Conservation (phyloP, 2,888 invertebrate species). For the Lymantria dispar region DNA sequence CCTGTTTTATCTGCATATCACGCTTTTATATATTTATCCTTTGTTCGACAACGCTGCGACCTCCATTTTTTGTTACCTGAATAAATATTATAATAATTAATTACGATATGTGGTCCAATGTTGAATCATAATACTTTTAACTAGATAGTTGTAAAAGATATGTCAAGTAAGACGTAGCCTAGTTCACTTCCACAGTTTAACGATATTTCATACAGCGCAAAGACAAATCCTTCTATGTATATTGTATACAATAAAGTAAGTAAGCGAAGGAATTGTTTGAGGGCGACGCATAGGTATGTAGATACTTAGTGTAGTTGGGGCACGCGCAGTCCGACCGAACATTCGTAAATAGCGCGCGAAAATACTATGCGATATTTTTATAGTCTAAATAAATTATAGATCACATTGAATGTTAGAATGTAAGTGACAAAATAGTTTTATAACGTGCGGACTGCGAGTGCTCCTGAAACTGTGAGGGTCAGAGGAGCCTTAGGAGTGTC, state of each 20-base stretch:
- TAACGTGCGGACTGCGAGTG: conserved; percentile 36
- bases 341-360: conserved; percentile 12
- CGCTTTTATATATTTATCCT: conserved; percentile 31
- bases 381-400: conserved; percentile 54
- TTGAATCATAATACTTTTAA: conserved; percentile 78
- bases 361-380: conserved; percentile 57
- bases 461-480: conserved; percentile 46
- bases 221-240: conserved; percentile 40
- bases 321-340: conserved; percentile 29
- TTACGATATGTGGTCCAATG: conserved; percentile 82
- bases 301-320: conserved; percentile 24
- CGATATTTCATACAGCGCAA: conserved; percentile 40
- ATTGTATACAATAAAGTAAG: conserved; percentile 29
- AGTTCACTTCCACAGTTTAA: conserved; percentile 45
- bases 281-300: conserved; percentile 10
- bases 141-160: conserved; percentile 71
- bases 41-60: conserved; percentile 54
- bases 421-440: conserved; percentile 33
- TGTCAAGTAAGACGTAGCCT: conserved; percentile 61
- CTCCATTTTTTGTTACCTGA: conserved; percentile 80
- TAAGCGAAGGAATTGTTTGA: conserved; percentile 29
- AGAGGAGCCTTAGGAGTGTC: conserved; percentile 39
- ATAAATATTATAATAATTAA: conserved; percentile 78
- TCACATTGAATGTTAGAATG: conserved; percentile 48
- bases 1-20: conserved; percentile 60